A percentile compares a stretch with the other conserved stretches of the same genome.
phyloP scores from a whole-genome alignment of 2,113 vertebrate species.

The Limnothrissa miodon region DNA sequence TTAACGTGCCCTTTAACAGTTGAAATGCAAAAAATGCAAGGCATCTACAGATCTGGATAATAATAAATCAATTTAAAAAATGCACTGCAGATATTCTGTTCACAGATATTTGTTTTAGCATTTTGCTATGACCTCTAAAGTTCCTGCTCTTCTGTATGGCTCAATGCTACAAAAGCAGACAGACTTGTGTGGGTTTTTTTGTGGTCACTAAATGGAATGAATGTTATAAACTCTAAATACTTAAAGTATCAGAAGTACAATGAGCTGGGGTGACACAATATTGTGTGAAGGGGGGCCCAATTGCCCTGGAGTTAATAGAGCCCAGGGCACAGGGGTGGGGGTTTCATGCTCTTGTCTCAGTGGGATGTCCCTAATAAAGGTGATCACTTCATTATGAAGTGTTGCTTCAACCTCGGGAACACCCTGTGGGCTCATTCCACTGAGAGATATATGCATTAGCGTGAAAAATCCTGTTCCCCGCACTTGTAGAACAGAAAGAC shows the following conservation, averaged over 20 bases:
- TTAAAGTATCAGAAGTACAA: too few species aligned
- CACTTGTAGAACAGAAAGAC: constrained; percentile 28
- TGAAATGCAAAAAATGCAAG: too few species aligned
- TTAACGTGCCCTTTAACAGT: too few species aligned
- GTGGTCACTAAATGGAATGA: background rate
- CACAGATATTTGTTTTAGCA: too few species aligned
- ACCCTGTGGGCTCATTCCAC: background rate
- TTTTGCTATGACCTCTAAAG: too few species aligned
- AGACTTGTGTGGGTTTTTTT: background rate
- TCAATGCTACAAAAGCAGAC: too few species aligned
- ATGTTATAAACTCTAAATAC: background rate
- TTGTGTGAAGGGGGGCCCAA: background rate
- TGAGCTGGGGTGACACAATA: background rate
- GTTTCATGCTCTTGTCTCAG: background rate
- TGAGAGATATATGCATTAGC: constrained; percentile 4
- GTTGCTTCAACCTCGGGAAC: background rate
- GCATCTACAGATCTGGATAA: too few species aligned
- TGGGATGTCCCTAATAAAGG: background rate
- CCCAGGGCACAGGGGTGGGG: background rate
- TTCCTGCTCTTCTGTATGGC: too few species aligned
- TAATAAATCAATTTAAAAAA: too few species aligned
- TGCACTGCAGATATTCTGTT: too few species aligned
- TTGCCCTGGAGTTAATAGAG: background rate
- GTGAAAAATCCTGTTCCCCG: background rate
- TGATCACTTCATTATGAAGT: background rate